Evolutionary conservation across 2,113 vertebrate species (phyloP).

Genomic region (Regulus satrapa): DNA sequence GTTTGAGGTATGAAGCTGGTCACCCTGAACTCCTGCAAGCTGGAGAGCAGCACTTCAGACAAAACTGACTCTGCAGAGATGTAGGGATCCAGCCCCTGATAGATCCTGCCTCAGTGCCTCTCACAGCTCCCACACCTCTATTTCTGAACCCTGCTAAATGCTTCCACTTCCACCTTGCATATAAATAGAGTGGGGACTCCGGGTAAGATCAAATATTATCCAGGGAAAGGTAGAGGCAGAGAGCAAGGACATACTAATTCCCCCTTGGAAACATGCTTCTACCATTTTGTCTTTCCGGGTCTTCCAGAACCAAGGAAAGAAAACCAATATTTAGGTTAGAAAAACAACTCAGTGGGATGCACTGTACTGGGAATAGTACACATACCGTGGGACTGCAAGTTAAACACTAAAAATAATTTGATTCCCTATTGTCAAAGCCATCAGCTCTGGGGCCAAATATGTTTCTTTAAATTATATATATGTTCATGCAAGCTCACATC

Average conservation of each 20-base stretch:
- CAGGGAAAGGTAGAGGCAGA: background rate
- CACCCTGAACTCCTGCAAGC: background rate
- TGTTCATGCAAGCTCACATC: background rate
- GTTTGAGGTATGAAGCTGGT: background rate
- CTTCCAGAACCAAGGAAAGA: background rate
- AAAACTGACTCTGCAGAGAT: background rate
- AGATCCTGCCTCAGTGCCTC: background rate
- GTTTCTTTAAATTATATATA: background rate
- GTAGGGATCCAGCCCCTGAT: background rate
- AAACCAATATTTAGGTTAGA: background rate
- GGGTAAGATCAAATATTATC: background rate
- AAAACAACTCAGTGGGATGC: background rate
- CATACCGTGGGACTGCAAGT: background rate
- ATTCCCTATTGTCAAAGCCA: background rate
- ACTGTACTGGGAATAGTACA: background rate
- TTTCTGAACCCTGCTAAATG: background rate
- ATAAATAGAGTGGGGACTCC: background rate
- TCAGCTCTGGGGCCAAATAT: background rate
- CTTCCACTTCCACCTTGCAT: background rate
- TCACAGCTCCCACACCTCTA: background rate
- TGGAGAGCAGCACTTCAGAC: background rate
- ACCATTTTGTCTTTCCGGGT: background rate
- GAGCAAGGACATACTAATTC: background rate
- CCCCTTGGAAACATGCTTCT: background rate
- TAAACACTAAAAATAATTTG: background rate